phyloP scores from a whole-genome alignment of 2,113 vertebrate genomes.

The Urocitellus parryii region DNA sequence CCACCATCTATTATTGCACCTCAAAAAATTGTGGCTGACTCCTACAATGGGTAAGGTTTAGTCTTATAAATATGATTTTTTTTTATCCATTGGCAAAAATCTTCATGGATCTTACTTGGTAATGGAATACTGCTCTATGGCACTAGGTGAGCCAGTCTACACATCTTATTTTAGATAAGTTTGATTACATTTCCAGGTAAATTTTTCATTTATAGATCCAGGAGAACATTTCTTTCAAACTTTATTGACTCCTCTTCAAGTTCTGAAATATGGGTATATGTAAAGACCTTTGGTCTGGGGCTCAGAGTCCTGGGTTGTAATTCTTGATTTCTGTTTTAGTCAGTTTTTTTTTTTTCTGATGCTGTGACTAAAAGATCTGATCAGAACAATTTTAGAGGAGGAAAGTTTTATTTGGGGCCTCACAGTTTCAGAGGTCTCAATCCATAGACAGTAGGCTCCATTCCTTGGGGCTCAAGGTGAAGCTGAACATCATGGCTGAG shows the following conservation, averaged over 20 bases:
- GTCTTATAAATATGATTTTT: neutral
- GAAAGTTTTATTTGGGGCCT: no score
- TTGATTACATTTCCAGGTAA: constrained; percentile 52
- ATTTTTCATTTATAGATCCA: constrained; percentile 1
- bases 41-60: constrained; percentile 88
- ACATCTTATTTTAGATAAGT: constrained; percentile 30
- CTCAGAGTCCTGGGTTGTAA: neutral
- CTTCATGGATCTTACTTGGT: constrained; percentile 23
- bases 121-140: neutral
- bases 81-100: constrained; percentile 22
- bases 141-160: neutral
- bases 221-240: constrained; percentile 13
- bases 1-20: constrained; percentile 77
- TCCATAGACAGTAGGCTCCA: no score
- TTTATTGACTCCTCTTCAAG: neutral
- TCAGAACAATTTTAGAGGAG: no score
- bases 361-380: no score
- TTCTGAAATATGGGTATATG: neutral
- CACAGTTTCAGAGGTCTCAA: no score
- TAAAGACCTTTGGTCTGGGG: neutral
- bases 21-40: constrained; percentile 87
- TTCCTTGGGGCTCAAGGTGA: no score
- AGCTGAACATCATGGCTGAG: no score
- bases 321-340: neutral
- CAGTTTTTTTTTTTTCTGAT: no score